phyloP scores from a whole-genome alignment of 2,888 invertebrate genomes.

The Priapulus caudatus region DNA sequence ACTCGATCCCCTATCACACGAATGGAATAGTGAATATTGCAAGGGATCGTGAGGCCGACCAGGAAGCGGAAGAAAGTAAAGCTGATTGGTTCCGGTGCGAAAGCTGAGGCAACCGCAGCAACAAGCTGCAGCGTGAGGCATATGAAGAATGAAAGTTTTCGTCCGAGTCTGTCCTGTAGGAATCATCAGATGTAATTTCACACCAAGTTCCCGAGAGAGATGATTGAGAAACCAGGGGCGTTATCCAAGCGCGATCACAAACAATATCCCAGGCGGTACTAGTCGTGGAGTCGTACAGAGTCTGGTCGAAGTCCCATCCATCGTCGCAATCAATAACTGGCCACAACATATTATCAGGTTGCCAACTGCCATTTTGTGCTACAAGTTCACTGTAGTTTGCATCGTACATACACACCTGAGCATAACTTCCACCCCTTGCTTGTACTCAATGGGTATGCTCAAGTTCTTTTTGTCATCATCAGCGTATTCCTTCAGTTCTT shows the following conservation, averaged over 20 bases:
- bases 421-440: slow-evolving; percentile 46
- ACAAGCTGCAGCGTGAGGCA: slow-evolving; percentile 56
- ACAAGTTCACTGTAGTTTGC: slow-evolving; percentile 52
- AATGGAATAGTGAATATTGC: slow-evolving; percentile 62
- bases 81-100: slow-evolving; percentile 53
- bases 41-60: slow-evolving; percentile 60
- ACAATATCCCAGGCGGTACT: slow-evolving; percentile 58
- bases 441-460: slow-evolving; percentile 36
- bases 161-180: slow-evolving; percentile 42
- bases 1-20: no score
- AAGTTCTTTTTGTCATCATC: slow-evolving; percentile 20
- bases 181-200: not conserved
- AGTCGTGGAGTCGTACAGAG: slow-evolving; percentile 9
- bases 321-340: slow-evolving; percentile 7
- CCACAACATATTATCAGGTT: slow-evolving; percentile 36
- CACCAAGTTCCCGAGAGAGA: not conserved
- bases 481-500: slow-evolving; percentile 47
- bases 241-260: slow-evolving; percentile 58
- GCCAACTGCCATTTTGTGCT: slow-evolving; percentile 37
- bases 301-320: slow-evolving; percentile 14
- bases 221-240: not conserved
- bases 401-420: slow-evolving; percentile 59
- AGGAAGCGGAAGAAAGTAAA: slow-evolving; percentile 53
- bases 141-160: slow-evolving; percentile 57
- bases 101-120: slow-evolving; percentile 52